Conservation (phyloP, 2,888 invertebrate genomes). For the Brachyptera risi region DNA sequence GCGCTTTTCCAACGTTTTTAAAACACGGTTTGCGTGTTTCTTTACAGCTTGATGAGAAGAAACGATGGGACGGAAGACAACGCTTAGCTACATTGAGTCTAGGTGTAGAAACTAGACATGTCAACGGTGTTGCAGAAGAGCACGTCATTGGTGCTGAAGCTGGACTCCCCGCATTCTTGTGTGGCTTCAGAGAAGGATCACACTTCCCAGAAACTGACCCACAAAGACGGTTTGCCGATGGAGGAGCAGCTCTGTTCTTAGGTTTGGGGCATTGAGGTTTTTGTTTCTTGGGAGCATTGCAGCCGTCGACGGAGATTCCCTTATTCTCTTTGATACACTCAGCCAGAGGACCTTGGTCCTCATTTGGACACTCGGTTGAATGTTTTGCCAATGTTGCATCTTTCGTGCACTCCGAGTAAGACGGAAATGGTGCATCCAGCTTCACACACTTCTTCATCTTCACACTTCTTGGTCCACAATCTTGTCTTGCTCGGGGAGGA, state of each 20-base stretch:
- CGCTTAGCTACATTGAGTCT: no score
- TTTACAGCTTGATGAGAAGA: no score
- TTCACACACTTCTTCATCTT: neutral
- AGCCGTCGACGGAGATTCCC: neutral
- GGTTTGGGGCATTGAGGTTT: neutral
- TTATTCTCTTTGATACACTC: neutral
- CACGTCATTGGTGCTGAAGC: no score
- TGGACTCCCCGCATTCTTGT: no score
- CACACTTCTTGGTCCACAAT: neutral
- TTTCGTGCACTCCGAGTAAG: slow-evolving; percentile 9
- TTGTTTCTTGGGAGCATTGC: neutral
- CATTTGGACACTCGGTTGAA: neutral
- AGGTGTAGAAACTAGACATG: no score
- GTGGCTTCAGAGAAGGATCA: no score
- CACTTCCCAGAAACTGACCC: no score
- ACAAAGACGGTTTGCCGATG: neutral
- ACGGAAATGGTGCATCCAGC: slow-evolving; percentile 10
- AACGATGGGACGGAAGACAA: no score
- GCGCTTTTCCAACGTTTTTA: neutral
- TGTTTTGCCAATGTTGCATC: neutral
- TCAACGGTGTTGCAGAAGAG: no score
- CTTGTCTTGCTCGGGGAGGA: neutral
- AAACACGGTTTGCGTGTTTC: neutral
- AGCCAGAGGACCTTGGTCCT: neutral
- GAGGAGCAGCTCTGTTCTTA: neutral